phyloP scores from a whole-genome alignment of 2,113 vertebrate genomes.

The Alces alces region DNA sequence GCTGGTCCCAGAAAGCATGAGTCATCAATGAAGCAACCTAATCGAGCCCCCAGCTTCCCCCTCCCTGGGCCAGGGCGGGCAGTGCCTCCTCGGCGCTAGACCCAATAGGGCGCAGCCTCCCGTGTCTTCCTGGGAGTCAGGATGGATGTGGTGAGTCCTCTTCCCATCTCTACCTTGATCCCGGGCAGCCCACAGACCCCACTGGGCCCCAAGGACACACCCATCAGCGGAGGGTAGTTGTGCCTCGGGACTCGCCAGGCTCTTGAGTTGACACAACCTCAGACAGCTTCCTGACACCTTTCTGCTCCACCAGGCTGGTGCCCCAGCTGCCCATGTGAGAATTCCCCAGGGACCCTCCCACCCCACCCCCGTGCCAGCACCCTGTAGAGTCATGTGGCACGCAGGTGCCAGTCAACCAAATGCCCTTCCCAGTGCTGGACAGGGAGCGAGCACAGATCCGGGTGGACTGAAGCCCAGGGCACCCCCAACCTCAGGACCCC shows the following conservation, averaged over 20 bases:
- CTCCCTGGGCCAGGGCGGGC: accelerated
- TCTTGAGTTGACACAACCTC: accelerated
- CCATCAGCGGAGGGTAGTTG: not conserved
- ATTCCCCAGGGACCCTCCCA: not conserved
- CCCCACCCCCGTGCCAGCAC: accelerated
- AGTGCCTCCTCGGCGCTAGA: not conserved
- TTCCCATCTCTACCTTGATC: not conserved
- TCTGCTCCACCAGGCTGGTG: not conserved
- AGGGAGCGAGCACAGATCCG: not conserved
- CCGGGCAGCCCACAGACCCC: not conserved
- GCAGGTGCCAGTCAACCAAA: not conserved
- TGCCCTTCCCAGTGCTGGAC: not conserved
- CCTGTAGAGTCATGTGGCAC: not conserved
- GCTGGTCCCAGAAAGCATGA: slow-evolving; percentile 32
- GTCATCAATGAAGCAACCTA: not conserved
- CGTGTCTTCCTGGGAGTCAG: not conserved
- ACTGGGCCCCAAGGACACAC: accelerated
- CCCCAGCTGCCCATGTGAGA: not conserved
- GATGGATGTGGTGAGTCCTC: not conserved
- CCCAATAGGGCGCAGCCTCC: not conserved
- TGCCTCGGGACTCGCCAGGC: not conserved
- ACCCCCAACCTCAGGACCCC: not conserved
- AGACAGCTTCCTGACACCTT: not conserved
- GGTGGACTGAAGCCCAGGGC: too few species aligned
- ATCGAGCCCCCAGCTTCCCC: not conserved